Evolutionary conservation across 2,888 invertebrate species (phyloP), one percentile per base, ranked within the genome.

Genomic region (Cistogaster globosa): DNA sequence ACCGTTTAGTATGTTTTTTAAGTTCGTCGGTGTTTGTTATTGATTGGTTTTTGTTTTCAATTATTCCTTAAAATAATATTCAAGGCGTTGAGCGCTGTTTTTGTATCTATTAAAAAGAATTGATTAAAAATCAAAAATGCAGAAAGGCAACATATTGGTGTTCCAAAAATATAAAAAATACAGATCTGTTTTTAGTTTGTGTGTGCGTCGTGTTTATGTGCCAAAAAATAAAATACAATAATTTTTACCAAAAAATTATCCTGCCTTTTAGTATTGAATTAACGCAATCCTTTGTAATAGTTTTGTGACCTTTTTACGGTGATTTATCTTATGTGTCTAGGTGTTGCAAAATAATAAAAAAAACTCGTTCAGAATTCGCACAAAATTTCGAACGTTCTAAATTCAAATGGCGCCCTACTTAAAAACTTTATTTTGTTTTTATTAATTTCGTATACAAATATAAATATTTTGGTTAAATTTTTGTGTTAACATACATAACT

Each of bases 391-490:
- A 51, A 68, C 58, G 51, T 53, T 65, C 55, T 63, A 26, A 14
- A 63, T 20, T 75, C 26, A 75, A 57, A 42, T 57, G 80, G 55
- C 69, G 82, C 69, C 76, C 82, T 82, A 82, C 76, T 76, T 82
- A 83, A 20, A 68, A 62, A 42, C 38, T 69, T 80, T 62, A 45
- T 9, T 58, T 9, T 58, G 58, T 9, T 71, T 57, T 18, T 9
- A 18, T 5, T 45, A 45, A 48, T 58, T 36, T 51, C 63, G 14
- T 16, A 4, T n/a, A n/a, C 7, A 48, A 60, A 42, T 5, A 67
- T 51, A 32, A 62, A 45, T 9, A 20, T 12, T 62, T 51, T 36
- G 58, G 51, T 48, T 20, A 76, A 58, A 51, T 68, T 42, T 63
- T 32, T 76, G 36, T 32, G 6, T 45, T 57, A 58, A 36, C 26